Evolutionary conservation across 2,113 vertebrate genomes (phyloP), one percentile per base, ranked within the genome.

Genomic region (Coregonus clupeaformis): DNA sequence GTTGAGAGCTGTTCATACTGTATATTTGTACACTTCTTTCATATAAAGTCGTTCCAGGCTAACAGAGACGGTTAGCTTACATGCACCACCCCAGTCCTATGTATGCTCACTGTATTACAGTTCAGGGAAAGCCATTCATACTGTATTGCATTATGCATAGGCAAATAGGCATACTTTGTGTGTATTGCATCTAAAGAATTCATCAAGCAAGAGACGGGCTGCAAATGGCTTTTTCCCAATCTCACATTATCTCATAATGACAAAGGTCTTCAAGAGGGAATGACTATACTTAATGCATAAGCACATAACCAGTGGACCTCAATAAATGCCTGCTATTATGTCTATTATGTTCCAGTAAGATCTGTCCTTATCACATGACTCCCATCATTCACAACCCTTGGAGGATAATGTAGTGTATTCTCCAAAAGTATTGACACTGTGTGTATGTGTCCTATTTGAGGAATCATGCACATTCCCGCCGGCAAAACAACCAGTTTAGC

Each of bases 211-310:
- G 42, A 64, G 78, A 62, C 1, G 5, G 49, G 69, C 77, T 85
- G 78, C 77, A 82, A 77, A 81, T 71, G 74, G 74, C 68, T 73
- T 77, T 82, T 86, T 79, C 81, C 88, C 84, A 76, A 81, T 80
- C 86, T 86, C 87, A 20, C 70, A 83, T 87, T 86, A 85, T 80
- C 88, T 87, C 82, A 84, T 78, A 81, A 75, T 85, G 89, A 88
- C 83, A 86, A 90, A 82, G 82, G 80, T n/a, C 68, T 73, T 82
- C 73, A 86, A 84, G 74, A 82, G 45, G 47, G 47, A 52, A 52
- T 52, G 14, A 52, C 74, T 76, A 68, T 69, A 83, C 69, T 79
- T 83, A 64, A 42, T 42, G 7, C 32, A 36, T 36, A 36, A 86
- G 62, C 67, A 73, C 57, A 81, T 60, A 24, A 69, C 76, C 78